A percentile compares a stretch with the other conserved stretches of the same genome.
Conservation (phyloP, 2,888 invertebrate genomes). For the Eubasilissa splendida region DNA sequence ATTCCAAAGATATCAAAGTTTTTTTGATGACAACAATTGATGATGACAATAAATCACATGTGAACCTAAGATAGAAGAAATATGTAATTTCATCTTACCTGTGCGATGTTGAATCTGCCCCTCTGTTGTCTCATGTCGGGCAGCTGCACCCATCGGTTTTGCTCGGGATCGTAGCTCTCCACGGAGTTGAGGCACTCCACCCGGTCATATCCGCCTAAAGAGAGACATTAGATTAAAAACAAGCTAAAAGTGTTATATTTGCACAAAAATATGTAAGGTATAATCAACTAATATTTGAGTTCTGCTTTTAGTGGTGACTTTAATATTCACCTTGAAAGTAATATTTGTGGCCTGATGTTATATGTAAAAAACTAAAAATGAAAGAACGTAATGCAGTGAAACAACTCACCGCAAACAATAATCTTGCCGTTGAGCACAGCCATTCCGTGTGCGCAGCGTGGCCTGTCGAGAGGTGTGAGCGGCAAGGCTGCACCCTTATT, state of each 20-base stretch:
- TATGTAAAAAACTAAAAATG: too few species aligned
- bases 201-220: conserved; percentile 84
- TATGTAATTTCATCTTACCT: conserved; percentile 60
- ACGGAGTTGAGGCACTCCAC: conserved; percentile 85
- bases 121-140: conserved; percentile 82
- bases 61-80: too few species aligned
- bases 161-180: conserved; percentile 81
- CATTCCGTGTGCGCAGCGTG: conserved; percentile 84
- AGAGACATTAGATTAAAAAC: neutral
- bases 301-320: too few species aligned
- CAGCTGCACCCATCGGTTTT: conserved; percentile 79
- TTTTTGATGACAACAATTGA: neutral
- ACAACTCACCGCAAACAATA: conserved; percentile 82
- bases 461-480: conserved; percentile 76
- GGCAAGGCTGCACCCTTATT: conserved; percentile 66
- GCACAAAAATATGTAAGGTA: neutral
- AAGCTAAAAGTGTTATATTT: neutral
- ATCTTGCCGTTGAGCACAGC: conserved; percentile 80
- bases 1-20: neutral
- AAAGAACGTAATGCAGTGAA: too few species aligned
- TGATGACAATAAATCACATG: neutral
- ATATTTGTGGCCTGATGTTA: too few species aligned
- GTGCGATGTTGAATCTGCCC: conserved; percentile 85
- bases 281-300: too few species aligned
- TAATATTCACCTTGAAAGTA: too few species aligned